phyloP scores from a whole-genome alignment of 1,140 invertebrate species.

The Diachasmimorpha longicaudata region DNA sequence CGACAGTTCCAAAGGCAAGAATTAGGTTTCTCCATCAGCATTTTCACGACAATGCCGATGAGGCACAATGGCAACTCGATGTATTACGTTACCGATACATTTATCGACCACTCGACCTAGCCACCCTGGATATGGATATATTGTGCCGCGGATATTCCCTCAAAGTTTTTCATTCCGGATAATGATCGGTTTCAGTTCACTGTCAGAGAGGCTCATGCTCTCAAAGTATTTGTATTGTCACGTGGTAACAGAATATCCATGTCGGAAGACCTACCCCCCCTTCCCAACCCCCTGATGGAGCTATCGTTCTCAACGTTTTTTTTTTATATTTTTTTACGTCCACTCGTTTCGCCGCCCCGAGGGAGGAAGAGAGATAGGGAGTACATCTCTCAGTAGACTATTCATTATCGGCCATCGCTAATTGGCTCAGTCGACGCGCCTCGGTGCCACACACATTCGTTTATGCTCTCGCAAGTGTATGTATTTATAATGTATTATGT shows the following conservation, averaged over 20 bases:
- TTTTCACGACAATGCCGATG: slow-evolving; percentile 29
- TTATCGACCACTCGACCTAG: slow-evolving; percentile 7
- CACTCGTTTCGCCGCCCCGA: not conserved
- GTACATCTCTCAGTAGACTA: slow-evolving; percentile 17
- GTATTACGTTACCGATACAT: slow-evolving; percentile 44
- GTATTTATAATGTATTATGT: slow-evolving; percentile 10
- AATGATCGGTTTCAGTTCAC: not conserved
- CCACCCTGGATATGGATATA: slow-evolving; percentile 20
- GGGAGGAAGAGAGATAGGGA: not conserved
- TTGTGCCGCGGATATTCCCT: slow-evolving; percentile 6
- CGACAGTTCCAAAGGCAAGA: slow-evolving; percentile 31
- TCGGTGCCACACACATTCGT: slow-evolving; percentile 31
- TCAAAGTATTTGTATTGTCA: not conserved
- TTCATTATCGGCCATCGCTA: slow-evolving; percentile 48
- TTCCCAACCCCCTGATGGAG: not conserved
- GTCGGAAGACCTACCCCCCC: not conserved
- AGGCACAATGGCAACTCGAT: slow-evolving; percentile 47
- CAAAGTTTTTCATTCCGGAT: not conserved
- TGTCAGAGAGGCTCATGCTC: not conserved
- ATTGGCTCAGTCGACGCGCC: slow-evolving; percentile 43
- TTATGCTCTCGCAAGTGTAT: slow-evolving; percentile 21
- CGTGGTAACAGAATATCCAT: not conserved
- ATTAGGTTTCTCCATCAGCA: slow-evolving; percentile 42
- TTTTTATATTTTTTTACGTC: not conserved
- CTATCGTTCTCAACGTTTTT: not conserved